Evolutionary conservation across 2,113 vertebrate genomes (phyloP).

Genomic region (Aspidoscelis tigris): DNA sequence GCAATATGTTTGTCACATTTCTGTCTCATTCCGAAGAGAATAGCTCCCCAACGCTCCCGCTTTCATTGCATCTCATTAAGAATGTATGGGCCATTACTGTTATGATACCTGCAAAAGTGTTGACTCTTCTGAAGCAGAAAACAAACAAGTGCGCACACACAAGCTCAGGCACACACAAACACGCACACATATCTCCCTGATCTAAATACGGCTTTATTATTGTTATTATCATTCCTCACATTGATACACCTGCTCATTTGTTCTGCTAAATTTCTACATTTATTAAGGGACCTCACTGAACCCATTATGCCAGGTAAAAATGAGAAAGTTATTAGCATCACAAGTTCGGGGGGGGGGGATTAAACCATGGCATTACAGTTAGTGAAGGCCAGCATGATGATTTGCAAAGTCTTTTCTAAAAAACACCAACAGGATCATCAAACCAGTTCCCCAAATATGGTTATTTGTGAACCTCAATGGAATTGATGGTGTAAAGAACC

Average conservation of each 20-base stretch:
- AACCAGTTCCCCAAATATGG: too few relatives aligned
- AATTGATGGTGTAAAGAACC: too few relatives aligned
- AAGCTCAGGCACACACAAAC: not conserved
- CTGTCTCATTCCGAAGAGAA: slow-evolving; percentile 38
- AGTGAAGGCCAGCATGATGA: not conserved
- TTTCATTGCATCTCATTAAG: slow-evolving; percentile 54
- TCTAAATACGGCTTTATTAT: slow-evolving; percentile 5
- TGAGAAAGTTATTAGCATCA: not conserved
- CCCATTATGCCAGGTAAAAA: not conserved
- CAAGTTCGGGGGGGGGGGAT: not conserved
- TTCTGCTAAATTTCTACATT: not conserved
- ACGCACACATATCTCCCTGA: not conserved
- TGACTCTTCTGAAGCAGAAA: slow-evolving; percentile 15
- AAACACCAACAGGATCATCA: too few relatives aligned
- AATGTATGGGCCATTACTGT: slow-evolving; percentile 28
- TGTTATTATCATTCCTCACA: not conserved
- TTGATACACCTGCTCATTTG: slow-evolving; percentile 15
- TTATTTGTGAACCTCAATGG: too few relatives aligned
- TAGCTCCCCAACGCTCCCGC: slow-evolving; percentile 15
- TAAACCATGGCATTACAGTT: not conserved
- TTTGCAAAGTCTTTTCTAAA: not conserved
- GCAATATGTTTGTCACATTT: slow-evolving; percentile 39
- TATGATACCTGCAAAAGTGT: slow-evolving; percentile 31
- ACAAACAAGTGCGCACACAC: not conserved
- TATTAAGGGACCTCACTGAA: slow-evolving; percentile 6